A percentile compares a stretch with the other conserved stretches of the same genome.
phyloP scores from a whole-genome alignment of 2,888 invertebrate species.

The Lasioglossum pauxillum region DNA sequence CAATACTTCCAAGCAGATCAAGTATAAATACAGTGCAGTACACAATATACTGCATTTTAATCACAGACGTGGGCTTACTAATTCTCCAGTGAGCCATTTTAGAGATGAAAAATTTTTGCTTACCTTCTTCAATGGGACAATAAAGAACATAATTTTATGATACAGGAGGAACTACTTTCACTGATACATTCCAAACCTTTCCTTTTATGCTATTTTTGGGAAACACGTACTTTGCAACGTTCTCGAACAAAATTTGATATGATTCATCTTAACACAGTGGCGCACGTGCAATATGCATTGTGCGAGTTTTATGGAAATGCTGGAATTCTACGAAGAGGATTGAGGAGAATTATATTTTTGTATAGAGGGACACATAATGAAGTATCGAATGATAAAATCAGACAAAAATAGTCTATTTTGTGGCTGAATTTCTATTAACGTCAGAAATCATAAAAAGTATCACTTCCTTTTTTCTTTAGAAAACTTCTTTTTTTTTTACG shows the following conservation, averaged over 20 bases:
- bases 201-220: slow-evolving; percentile 45
- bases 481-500: background rate
- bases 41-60: slow-evolving; percentile 58
- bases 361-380: background rate
- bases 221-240: slow-evolving; percentile 36
- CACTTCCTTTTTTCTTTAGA: background rate
- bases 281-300: slow-evolving; percentile 10
- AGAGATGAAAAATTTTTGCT: slow-evolving; percentile 72
- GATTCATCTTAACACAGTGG: slow-evolving; percentile 18
- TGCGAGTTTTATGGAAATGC: slow-evolving; percentile 4
- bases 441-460: background rate
- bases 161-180: slow-evolving; percentile 62
- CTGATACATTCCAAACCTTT: slow-evolving; percentile 62
- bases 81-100: slow-evolving; percentile 71
- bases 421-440: background rate
- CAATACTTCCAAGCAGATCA: slow-evolving; percentile 82
- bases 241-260: slow-evolving; percentile 31
- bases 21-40: slow-evolving; percentile 60
- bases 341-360: slow-evolving; percentile 5
- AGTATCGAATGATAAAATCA: background rate
- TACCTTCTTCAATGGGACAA: slow-evolving; percentile 79
- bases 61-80: slow-evolving; percentile 52
- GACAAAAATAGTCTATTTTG: background rate
- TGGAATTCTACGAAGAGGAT: background rate
- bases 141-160: slow-evolving; percentile 77